These are phyloP conservation scores for Eristalis intricaria DNA, from an alignment of 2,888 invertebrate genomes.

Conservation along the genomic window DNA sequence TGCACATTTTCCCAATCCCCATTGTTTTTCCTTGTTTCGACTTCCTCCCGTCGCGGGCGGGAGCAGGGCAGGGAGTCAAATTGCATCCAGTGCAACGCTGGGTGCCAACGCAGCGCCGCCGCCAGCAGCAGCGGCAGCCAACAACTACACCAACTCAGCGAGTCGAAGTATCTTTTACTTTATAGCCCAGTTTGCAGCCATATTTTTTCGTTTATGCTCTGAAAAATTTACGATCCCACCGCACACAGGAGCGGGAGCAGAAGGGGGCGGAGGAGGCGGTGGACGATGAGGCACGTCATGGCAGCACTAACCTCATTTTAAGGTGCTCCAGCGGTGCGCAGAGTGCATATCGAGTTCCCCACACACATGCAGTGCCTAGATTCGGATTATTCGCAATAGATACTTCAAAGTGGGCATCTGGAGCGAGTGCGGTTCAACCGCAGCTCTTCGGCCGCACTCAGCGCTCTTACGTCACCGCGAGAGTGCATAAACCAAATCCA, in stretches of 20 bases:
- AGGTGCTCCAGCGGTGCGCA: constrained; percentile 1
- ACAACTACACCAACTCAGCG: constrained; percentile 39
- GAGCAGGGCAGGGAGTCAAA: not conserved
- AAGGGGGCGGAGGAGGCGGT: constrained; percentile 1
- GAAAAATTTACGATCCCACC: constrained; percentile 67
- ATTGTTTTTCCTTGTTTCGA: constrained; percentile 30
- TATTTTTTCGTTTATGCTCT: constrained; percentile 66
- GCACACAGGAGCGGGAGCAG: not conserved
- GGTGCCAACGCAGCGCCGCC: no score
- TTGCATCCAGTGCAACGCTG: not conserved
- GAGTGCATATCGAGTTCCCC: constrained; percentile 17
- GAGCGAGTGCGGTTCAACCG: not conserved
- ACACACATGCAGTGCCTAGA: not conserved
- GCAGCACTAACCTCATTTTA: constrained; percentile 62
- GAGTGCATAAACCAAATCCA: constrained; percentile 49
- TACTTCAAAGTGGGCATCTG: constrained; percentile 30
- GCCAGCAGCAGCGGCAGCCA: constrained; percentile 8
- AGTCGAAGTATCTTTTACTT: constrained; percentile 58
- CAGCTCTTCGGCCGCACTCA: not conserved
- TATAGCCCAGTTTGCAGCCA: constrained; percentile 52
- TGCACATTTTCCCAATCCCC: constrained; percentile 49
- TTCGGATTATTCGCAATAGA: constrained; percentile 44
- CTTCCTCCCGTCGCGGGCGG: not conserved
- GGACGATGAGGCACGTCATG: constrained; percentile 17
- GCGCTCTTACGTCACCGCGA: constrained; percentile 30